Evolutionary conservation across 2,888 invertebrate species (phyloP), one percentile per base, ranked within the genome.

Genomic region (Acleris holmiana): DNA sequence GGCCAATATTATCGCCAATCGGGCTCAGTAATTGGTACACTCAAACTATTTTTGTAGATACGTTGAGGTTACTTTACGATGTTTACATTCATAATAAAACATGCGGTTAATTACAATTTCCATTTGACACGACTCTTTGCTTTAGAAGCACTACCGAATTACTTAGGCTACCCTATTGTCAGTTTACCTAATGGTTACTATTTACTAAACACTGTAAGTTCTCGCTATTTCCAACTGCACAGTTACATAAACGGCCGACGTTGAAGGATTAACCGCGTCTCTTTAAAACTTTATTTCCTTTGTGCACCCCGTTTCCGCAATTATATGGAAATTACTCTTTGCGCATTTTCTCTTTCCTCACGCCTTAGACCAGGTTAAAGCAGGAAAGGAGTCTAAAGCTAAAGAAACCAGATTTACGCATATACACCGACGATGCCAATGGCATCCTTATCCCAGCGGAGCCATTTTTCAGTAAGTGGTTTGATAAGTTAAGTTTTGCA

Each of bases 251-350:
- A 59, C 46, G 47, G 46, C 23, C 57, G 40, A 62, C 51, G 35
- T 40, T 47, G n/a, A 41, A 44, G 47, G 40, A 47, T 58, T 53
- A 46, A 35, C 23, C 47, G 40, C 35, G 18, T 48, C 53, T 59
- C 53, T 59, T 48, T 58, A 59, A 54, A 54, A 41, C 58, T 64
- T 64, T 54, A 54, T 64, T 64, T 59, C 64, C 64, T 46, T 18
- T 40, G 51, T 25, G 10, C 53, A 51, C 53, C 53, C 58, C 53
- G 41, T 54, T 64, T 54, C 64, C 58, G 40, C 64, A 54, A 64
- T 64, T 59, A 64, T 53, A 58, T 64, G 58, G 53, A 48, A 64
- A 53, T 57, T 18, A 58, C 53, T 47, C 51, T 53, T 46, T 44
- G 58, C 17, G 41, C 58, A 40, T 58, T 54, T 63, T 54, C 58